Base-by-base conservation (phyloP, 2,113 vertebrate species). In the Equus quagga region DNA sequence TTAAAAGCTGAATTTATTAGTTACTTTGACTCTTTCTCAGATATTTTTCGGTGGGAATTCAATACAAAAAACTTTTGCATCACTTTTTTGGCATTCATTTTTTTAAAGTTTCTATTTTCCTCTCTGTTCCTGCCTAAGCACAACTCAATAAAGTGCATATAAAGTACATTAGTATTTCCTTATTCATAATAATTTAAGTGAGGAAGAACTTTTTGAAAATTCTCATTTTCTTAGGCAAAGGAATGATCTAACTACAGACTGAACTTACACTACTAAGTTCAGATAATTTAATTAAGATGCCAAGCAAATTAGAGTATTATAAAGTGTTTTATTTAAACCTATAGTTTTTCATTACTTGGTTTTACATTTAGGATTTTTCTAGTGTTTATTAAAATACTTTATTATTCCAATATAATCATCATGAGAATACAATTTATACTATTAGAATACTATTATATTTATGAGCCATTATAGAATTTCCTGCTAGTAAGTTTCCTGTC, bases 241-340 rank as follows among this genome's bases (percentile, higher is more conserved):
- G 24, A 92, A 69, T 92, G 84, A 76, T 73, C 56, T 96, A 93
- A 85, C 94, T 97, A 78, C 14, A 76, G 31, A 82, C n/a, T 86
- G 8, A 88, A 94, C 21, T 94, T 83, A 88, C 44, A 94, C 94
- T 78, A 93, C 54, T 96, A 87, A 84, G 54, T 85, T 96, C 75
- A 96, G 31, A 83, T 93, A 95, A 93, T 83, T 94, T 96, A 96
- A 96, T 97, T 97, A 95, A 94, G 44, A 91, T 84, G 75, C 18
- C 62, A 94, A 95, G 86, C 17, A 83, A 69, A 97, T 85, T 93
- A 60, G 7, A 67, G 28, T 60, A 88, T 33, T 94, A 72, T 83
- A 56, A 93, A 85, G 2, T 75, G 15, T 56, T 70, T 96, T n/a
- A 8, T 87, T 94, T 94, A 81, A 92, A 76, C 24, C 41, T 85